phyloP scores from a whole-genome alignment of 2,113 vertebrate genomes.

The Phasianus colchicus region DNA sequence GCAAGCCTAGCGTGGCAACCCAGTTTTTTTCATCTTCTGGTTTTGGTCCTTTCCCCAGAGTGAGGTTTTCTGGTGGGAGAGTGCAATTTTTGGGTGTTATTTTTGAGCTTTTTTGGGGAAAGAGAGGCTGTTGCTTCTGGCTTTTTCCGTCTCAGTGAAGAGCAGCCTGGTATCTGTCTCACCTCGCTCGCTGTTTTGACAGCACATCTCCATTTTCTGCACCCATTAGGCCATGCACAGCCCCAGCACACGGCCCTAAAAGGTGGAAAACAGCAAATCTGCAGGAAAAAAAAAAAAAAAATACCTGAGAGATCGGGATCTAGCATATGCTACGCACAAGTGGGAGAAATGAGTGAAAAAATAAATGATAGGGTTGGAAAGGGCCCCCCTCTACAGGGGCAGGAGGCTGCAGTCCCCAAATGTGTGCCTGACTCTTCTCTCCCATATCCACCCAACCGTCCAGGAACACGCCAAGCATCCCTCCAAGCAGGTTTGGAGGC shows the following conservation, averaged over 20 bases:
- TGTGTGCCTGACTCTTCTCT: neutral
- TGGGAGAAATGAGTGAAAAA: neutral
- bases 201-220: neutral
- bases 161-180: neutral
- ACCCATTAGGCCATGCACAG: neutral
- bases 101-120: neutral
- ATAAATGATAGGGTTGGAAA: neutral
- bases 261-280: neutral
- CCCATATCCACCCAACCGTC: neutral
- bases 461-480: neutral
- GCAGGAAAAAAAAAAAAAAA: neutral
- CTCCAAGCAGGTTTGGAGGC: neutral
- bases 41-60: neutral
- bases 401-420: neutral
- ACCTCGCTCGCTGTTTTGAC: neutral
- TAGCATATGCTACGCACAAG: accelerated
- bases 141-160: neutral
- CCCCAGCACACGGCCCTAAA: neutral
- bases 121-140: neutral
- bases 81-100: neutral
- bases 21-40: neutral
- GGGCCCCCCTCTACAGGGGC: neutral
- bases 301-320: neutral
- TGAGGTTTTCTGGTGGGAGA: neutral
- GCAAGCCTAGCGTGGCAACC: accelerated